phyloP scores from a whole-genome alignment of 2,797 vertebrate species.

The Melanotaenia trifasciata region DNA sequence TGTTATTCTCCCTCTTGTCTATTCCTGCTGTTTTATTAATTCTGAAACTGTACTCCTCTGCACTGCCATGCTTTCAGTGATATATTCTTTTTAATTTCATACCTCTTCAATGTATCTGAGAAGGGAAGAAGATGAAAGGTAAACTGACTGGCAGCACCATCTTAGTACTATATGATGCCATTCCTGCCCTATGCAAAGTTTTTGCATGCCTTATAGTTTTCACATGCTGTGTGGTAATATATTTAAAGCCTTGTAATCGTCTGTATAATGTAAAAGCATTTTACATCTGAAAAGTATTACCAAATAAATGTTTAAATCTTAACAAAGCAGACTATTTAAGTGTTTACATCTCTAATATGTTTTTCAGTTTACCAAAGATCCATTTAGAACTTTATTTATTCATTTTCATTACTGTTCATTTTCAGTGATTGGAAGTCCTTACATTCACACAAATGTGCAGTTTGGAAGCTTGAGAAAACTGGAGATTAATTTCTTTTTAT shows the following conservation, averaged over 20 bases:
- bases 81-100: background rate
- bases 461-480: background rate
- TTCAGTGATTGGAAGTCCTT: background rate
- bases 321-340: background rate
- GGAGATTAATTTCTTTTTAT: background rate
- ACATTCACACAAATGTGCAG: background rate
- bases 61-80: background rate
- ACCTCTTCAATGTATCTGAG: slow-evolving; percentile 1
- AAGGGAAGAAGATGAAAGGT: slow-evolving; percentile 40
- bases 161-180: slow-evolving; percentile 47
- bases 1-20: background rate
- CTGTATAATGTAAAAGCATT: slow-evolving; percentile 29
- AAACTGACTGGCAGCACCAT: slow-evolving; percentile 28
- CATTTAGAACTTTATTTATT: background rate
- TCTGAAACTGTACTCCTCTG: background rate
- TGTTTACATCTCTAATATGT: background rate
- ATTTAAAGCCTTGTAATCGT: slow-evolving; percentile 58
- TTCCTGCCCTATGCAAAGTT: slow-evolving; percentile 64
- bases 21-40: slow-evolving; percentile 48
- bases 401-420: background rate
- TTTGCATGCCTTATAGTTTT: slow-evolving; percentile 72
- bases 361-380: background rate
- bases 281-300: slow-evolving; percentile 52
- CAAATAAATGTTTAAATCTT: slow-evolving; percentile 65
- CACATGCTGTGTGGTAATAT: slow-evolving; percentile 23